Conservation (phyloP, 2,888 invertebrate genomes). For the Cataglyphis cursor region DNA sequence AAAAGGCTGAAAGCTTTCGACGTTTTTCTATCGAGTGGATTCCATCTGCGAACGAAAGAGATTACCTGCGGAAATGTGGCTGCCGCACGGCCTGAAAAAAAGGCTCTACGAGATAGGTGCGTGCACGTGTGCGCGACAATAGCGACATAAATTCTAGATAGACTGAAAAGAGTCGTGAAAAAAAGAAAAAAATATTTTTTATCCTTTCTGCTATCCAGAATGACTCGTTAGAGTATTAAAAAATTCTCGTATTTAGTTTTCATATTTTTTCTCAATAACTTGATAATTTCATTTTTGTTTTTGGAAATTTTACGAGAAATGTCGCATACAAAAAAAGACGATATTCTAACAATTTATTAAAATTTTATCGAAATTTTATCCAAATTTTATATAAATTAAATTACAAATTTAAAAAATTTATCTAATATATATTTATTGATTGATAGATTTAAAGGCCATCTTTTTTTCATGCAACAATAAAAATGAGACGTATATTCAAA, state of each 20-base stretch:
- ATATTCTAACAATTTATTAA: neutral
- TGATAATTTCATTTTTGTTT: neutral
- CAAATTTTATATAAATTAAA: neutral
- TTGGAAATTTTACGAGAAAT: neutral
- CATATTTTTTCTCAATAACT: neutral
- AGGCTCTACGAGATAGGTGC: slow-evolving; percentile 39
- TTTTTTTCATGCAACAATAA: neutral
- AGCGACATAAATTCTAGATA: slow-evolving; percentile 47
- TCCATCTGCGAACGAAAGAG: slow-evolving; percentile 66
- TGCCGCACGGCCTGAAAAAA: slow-evolving; percentile 54
- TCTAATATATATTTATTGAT: neutral
- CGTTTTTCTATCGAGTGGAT: slow-evolving; percentile 62
- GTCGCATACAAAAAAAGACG: neutral
- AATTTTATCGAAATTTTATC: neutral
- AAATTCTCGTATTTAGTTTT: neutral
- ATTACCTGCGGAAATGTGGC: slow-evolving; percentile 68
- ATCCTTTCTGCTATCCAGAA: neutral
- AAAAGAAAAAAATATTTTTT: slow-evolving; percentile 3
- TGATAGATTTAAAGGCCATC: neutral
- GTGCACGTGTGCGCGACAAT: slow-evolving; percentile 9
- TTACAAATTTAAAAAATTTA: neutral
- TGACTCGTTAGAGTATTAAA: neutral
- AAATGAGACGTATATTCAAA: slow-evolving; percentile 6
- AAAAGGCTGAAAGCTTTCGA: slow-evolving; percentile 72
- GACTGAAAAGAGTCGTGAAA: neutral